Base-by-base conservation (phyloP, 2,888 invertebrate species). In the Trachelus stipa region DNA sequence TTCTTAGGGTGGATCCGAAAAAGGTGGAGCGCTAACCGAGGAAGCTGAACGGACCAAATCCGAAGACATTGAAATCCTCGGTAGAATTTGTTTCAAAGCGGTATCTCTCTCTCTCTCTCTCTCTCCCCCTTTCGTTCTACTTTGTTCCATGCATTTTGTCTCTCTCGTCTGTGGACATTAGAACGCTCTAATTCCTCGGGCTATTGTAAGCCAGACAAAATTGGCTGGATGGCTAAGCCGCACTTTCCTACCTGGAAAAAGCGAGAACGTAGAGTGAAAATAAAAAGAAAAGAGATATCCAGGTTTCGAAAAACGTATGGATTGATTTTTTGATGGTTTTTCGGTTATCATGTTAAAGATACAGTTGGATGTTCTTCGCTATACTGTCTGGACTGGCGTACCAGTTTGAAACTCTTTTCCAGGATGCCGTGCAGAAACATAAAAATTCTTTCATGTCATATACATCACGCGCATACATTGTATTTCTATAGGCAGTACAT, bases 381-480 rank as follows among this genome's bases (percentile, higher is more conserved):
- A 9, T 56, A 56, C 40, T 1, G 23, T 56, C 6, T 9, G 40
- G 1, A 56, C 40, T 23, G 2, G 40, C 15, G 40, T 40, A 40
- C 4, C 15, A 40, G 40, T 9, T 23, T 31, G 31, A 77, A 81
- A 80, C 79, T 77, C 78, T 77, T 78, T 79, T 78, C 80, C 74
- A 76, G 76, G 77, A 76, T 78, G 77, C n/a, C 74, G 74, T 69
- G 76, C 69, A 79, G 75, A 77, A 81, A 79, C 71, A 80, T 79
- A 79, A 81, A 82, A 79, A 79, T 81, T 81, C 77, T 81, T 74
- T 69, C 75, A 76, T 76, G 77, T 74, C 76, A 79, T 82, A 77
- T 81, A 75, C 76, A 73, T 74, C 37, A 1, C 71, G 12, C 68
- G 33, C 73, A 79, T 73, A 73, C 78, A 75, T 34, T 74, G 73